These are phyloP conservation scores for Aphelinus atriplicis DNA, from an alignment of 1,140 invertebrate genomes.

Conservation along the genomic window DNA sequence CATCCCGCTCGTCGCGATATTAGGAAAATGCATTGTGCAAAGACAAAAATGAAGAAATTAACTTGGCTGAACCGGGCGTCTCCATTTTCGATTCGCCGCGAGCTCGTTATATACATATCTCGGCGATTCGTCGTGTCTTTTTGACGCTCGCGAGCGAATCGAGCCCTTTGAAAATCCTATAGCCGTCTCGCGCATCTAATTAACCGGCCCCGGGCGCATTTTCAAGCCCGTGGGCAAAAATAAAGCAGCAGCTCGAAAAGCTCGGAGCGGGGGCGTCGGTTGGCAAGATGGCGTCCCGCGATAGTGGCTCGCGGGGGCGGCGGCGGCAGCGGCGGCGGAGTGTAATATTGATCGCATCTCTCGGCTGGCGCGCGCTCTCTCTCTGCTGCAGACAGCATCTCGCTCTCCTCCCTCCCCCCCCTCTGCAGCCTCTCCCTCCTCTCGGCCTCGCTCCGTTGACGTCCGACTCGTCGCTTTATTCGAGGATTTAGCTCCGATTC, in stretches of 20 bases:
- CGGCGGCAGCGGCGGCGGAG: constrained; percentile 35
- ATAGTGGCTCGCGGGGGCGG: constrained; percentile 52
- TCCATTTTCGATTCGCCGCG: too few species aligned
- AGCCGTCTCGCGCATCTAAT: constrained; percentile 24
- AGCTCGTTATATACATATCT: too few species aligned
- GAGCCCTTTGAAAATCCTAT: too few species aligned
- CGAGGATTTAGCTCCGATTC: constrained; percentile 63
- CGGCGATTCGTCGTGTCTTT: too few species aligned
- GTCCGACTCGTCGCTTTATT: constrained; percentile 61
- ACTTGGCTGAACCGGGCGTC: too few species aligned
- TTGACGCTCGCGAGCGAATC: too few species aligned
- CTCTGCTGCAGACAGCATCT: constrained; percentile 58
- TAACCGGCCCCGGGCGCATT: constrained; percentile 33
- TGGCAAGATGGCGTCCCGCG: constrained; percentile 67
- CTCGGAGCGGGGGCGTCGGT: constrained; percentile 62
- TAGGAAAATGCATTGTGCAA: too few species aligned
- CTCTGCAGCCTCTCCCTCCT: not conserved
- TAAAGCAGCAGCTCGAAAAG: constrained; percentile 30
- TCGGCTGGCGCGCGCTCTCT: constrained; percentile 11
- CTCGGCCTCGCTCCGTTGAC: constrained; percentile 45
- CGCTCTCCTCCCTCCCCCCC: constrained; percentile 45
- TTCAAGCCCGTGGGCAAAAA: constrained; percentile 41
- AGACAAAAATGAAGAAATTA: too few species aligned
- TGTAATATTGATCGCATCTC: constrained; percentile 67
- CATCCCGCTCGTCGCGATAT: too few species aligned